These are phyloP conservation scores for Enhydra lutris DNA, from an alignment of 2,113 vertebrate species.

Conservation along the genomic window DNA sequence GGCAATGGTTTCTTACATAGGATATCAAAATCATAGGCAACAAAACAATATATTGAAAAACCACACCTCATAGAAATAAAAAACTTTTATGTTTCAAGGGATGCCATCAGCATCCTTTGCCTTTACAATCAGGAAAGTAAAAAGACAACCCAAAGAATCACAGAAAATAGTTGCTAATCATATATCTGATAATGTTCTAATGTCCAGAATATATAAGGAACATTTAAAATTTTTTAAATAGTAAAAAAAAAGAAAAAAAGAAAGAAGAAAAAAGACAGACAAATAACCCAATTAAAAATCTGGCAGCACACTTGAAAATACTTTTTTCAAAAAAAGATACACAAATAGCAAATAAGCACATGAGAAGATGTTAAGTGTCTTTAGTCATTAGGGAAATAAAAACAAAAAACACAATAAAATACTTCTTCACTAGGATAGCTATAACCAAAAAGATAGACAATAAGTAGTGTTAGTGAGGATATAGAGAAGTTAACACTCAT, in stretches of 20 bases:
- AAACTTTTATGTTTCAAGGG: background rate
- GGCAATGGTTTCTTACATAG: background rate
- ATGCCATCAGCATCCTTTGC: background rate
- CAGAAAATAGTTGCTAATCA: background rate
- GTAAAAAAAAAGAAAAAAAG: background rate
- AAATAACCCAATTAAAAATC: background rate
- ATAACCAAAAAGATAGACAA: background rate
- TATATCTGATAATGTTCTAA: background rate
- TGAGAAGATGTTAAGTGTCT: background rate
- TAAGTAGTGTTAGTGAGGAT: background rate
- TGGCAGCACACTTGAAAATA: background rate
- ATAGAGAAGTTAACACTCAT: background rate
- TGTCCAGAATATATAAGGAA: background rate
- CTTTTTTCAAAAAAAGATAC: background rate
- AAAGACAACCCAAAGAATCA: background rate
- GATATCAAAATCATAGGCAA: background rate
- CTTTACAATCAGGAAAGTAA: background rate
- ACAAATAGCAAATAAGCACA: background rate
- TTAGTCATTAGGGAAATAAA: background rate
- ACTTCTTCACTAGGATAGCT: background rate
- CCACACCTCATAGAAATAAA: background rate
- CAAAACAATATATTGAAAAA: background rate
- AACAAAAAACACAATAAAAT: background rate
- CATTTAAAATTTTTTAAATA: background rate
- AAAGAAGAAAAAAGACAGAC: background rate